Conservation (phyloP, 2,888 invertebrate species). For the Mantis religiosa region DNA sequence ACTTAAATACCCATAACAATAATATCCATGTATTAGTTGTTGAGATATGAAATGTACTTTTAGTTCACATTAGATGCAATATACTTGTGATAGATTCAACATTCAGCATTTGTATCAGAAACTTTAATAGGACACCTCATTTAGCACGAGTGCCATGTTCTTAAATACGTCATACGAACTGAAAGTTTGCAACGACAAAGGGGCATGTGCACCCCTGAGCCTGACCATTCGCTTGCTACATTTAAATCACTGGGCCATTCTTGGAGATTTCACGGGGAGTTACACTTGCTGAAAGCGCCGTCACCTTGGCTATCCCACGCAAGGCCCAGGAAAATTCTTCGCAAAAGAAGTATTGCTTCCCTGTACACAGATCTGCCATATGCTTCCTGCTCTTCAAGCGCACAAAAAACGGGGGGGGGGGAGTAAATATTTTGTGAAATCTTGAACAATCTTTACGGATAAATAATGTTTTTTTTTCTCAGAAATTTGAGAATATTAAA, state of each 20-base stretch:
- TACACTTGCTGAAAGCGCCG: conserved; percentile 4
- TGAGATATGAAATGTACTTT: too few species aligned
- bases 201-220: not conserved
- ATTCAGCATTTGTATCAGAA: too few species aligned
- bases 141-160: not conserved
- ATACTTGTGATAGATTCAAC: too few species aligned
- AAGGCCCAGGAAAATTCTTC: not conserved
- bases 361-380: not conserved
- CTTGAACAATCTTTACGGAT: too few species aligned
- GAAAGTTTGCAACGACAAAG: not conserved
- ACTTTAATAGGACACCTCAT: too few species aligned
- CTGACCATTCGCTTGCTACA: conserved; percentile 13
- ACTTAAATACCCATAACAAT: too few species aligned
- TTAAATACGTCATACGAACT: not conserved
- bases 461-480: too few species aligned
- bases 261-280: conserved; percentile 24
- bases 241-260: conserved; percentile 26
- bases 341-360: not conserved
- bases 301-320: not conserved
- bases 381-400: not conserved
- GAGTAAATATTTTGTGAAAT: too few species aligned
- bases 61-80: too few species aligned
- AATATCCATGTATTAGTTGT: too few species aligned
- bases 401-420: too few species aligned
- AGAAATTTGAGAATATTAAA: too few species aligned